A percentile compares a stretch with the other conserved stretches of the same genome.
phyloP scores from a whole-genome alignment of 2,113 vertebrate species.

The Hyperopisus bebe region DNA sequence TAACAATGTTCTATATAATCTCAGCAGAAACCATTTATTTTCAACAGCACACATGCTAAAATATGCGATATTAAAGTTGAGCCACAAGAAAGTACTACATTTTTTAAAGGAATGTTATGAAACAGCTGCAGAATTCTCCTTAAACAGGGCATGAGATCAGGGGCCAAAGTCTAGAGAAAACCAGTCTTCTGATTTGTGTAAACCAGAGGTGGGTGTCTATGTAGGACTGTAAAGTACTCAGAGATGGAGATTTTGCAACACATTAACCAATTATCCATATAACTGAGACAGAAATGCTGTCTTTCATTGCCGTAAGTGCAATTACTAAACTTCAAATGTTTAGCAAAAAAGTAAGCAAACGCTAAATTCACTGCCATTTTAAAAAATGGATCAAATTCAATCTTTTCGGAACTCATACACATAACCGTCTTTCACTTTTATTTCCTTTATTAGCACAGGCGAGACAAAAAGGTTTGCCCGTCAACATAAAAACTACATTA shows the following conservation, averaged over 20 bases:
- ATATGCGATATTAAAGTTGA: neutral
- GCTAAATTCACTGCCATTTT: neutral
- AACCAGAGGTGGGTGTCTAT: neutral
- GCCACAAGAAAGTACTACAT: neutral
- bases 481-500: neutral
- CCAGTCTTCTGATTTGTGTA: neutral
- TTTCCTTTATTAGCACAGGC: neutral
- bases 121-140: neutral
- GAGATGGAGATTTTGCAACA: neutral
- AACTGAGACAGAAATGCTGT: neutral
- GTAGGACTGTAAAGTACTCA: neutral
- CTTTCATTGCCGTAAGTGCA: neutral
- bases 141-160: neutral
- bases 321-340: neutral
- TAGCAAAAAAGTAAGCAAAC: neutral
- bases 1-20: neutral
- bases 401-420: neutral
- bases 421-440: neutral
- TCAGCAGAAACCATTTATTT: neutral
- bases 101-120: neutral
- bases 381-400: neutral
- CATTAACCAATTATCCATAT: neutral
- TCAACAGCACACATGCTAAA: neutral
- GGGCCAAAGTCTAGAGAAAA: neutral
- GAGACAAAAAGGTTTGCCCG: neutral